These are phyloP conservation scores for Fragum fragum DNA, from an alignment of 2,888 invertebrate species.

Conservation along the genomic window DNA sequence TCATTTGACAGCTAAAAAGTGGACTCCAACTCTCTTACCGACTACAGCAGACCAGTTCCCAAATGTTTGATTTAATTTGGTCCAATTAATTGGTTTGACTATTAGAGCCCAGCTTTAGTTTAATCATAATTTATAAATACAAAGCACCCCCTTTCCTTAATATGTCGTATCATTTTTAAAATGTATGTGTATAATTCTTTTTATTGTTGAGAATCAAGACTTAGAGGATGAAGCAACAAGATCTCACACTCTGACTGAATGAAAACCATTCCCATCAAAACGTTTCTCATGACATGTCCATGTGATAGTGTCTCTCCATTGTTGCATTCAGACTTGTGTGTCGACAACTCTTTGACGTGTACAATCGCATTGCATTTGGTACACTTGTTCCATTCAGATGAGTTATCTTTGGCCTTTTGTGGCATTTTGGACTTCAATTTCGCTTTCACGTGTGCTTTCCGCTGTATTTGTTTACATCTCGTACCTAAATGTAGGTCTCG, in stretches of 20 bases:
- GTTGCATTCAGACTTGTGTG: conserved; percentile 69
- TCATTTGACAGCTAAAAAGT: no score
- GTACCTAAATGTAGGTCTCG: conserved; percentile 13
- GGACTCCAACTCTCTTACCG: no score
- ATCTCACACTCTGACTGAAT: background rate
- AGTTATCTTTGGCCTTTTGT: conserved; percentile 61
- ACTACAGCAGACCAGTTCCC: no score
- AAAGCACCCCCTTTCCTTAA: no score
- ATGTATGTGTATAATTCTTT: no score
- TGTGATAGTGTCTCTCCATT: conserved; percentile 36
- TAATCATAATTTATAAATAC: no score
- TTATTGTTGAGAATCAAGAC: no score
- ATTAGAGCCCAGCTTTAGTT: no score
- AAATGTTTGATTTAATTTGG: no score
- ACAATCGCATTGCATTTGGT: conserved; percentile 69
- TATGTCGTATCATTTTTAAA: no score
- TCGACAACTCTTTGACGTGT: conserved; percentile 63
- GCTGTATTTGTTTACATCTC: conserved; percentile 55
- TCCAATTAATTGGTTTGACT: no score
- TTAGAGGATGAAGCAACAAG: no score
- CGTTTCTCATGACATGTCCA: conserved; percentile 55
- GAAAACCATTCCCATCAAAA: background rate
- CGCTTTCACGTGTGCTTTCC: background rate
- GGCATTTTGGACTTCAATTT: conserved; percentile 58
- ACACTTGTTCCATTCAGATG: conserved; percentile 75